Base-by-base conservation (phyloP, 2,888 invertebrate species). In the Yponomeuta evonymella region DNA sequence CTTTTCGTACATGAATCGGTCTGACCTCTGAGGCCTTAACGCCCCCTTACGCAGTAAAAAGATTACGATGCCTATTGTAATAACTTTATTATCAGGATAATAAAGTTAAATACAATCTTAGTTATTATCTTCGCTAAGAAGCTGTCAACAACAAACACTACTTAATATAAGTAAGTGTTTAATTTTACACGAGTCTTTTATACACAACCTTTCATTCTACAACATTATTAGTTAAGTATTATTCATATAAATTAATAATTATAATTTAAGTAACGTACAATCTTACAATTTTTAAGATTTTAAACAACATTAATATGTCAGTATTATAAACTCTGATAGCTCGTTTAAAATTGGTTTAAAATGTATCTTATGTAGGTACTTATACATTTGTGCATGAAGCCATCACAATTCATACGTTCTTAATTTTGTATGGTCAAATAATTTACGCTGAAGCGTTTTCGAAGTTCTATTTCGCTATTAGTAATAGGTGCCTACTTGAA, bases 111-210 rank as follows among this genome's bases (percentile, higher is more conserved):
- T 8, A 43, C 43, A 43, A 43, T 43, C 43, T 43, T 3, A 8
- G 1, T 6, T 43, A 43, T 8, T 43, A 1, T 43, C 9, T 43
- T 8, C 9, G 43, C 8, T 43, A 43, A 43, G 43, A 58, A 48
- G 66, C 64, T 51, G 30, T 62, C 63, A 36, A 65, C 70, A 76
- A 76, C 81, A 80, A 81, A 81, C 79, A 81, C 79, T 80, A 82
- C 80, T 81, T 82, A 84, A 80, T 81, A 79, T 82, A 83, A 82
- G 81, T 79, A 82, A 78, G 81, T 81, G 81, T 81, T 83, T 77
- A 79, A 82, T 76, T 79, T 76, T 75, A 74, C 75, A n/a, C 11
- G 33, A 30, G 65, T 33, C 8, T 58, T 15, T 84, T 84, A 85
- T 83, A 83, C 83, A 77, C 75, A 79, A 75, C 77, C 77, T 75